These are phyloP conservation scores for Amphiprion clarkii DNA, from an alignment of 2,797 vertebrate genomes.

Conservation along the genomic window DNA sequence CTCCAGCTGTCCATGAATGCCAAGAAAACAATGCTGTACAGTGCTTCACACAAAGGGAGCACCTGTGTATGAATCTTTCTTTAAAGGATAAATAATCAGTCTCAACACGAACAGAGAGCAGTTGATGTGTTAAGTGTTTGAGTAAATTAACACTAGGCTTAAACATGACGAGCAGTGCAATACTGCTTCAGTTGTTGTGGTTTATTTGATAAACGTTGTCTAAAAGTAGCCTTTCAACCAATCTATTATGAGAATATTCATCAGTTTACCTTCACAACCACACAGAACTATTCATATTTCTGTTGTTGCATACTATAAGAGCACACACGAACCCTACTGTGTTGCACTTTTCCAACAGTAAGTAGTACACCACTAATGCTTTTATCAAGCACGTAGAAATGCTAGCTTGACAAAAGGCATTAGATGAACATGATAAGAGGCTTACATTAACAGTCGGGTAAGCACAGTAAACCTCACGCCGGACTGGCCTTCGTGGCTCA, in stretches of 20 bases:
- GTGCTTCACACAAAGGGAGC: too few relatives aligned
- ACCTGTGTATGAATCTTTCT: too few relatives aligned
- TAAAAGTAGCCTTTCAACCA: neutral
- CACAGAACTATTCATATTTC: neutral
- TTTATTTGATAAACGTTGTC: neutral
- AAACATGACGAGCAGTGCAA: neutral
- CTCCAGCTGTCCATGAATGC: neutral
- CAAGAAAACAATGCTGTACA: too few relatives aligned
- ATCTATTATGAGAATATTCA: too few relatives aligned
- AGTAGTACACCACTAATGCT: neutral
- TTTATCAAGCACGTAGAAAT: conserved; percentile 34
- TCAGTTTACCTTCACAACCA: neutral
- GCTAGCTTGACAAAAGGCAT: conserved; percentile 43
- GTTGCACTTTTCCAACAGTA: conserved; percentile 9
- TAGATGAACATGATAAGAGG: conserved; percentile 50
- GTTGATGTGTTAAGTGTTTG: neutral
- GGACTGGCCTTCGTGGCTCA: neutral
- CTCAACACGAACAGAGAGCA: neutral
- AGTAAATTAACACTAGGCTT: too few relatives aligned
- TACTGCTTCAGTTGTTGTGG: neutral
- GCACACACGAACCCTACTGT: neutral
- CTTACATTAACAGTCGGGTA: conserved; percentile 35
- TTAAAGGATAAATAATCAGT: neutral
- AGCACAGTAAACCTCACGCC: conserved; percentile 34
- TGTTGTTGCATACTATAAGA: neutral